Evolutionary conservation across 2,797 vertebrate genomes (phyloP).

Genomic region (Percopsis omiscomaycus): DNA sequence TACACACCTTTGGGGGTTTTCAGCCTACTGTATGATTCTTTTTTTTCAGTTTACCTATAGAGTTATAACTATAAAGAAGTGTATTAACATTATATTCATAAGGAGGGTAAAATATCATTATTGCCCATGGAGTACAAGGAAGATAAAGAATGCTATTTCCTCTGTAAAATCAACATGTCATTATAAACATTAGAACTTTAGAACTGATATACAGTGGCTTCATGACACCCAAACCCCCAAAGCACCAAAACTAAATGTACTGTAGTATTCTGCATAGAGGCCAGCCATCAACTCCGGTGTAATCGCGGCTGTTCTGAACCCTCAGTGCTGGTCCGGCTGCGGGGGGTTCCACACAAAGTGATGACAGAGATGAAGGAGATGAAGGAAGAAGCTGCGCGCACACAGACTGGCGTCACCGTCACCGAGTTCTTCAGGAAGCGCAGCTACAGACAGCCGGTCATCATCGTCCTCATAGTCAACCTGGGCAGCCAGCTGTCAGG

Average conservation of each 20-base stretch:
- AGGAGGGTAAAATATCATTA: no score
- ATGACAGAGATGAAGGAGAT: constrained; percentile 69
- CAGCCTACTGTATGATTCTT: no score
- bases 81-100: no score
- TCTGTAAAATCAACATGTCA: no score
- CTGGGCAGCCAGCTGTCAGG: constrained; percentile 71
- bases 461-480: constrained; percentile 69
- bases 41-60: no score
- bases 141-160: no score
- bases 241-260: constrained; percentile 13
- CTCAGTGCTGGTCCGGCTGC: constrained; percentile 67
- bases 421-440: constrained; percentile 70
- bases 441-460: constrained; percentile 69
- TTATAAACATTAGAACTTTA: no score
- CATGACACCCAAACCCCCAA: not conserved
- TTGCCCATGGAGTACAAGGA: no score
- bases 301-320: constrained; percentile 9
- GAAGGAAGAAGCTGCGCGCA: constrained; percentile 69
- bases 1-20: no score
- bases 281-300: not conserved
- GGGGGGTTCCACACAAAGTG: constrained; percentile 53
- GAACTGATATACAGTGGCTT: not conserved
- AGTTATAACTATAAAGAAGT: no score
- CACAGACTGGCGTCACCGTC: constrained; percentile 63
- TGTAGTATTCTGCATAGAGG: not conserved